A percentile compares a stretch with the other conserved stretches of the same genome.
Evolutionary conservation across 1,140 invertebrate species (phyloP).

Genomic region (Ephestia elutella): DNA sequence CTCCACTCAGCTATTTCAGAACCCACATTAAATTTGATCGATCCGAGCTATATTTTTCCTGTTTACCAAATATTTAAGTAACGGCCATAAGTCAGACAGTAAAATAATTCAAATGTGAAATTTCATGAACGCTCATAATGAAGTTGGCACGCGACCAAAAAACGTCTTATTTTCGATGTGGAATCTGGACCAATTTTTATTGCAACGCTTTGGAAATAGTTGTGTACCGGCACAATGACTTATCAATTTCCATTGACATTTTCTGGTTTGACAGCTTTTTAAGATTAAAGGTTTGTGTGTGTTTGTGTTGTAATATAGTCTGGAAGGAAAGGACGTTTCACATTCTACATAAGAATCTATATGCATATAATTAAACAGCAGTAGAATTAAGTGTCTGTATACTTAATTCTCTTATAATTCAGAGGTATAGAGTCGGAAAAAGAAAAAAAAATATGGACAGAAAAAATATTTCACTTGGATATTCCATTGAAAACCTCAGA

Average conservation of each 20-base stretch:
- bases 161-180: conserved; percentile 74
- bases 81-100: conserved; percentile 73
- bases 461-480: no score
- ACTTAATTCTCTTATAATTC: no score
- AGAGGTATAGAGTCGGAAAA: no score
- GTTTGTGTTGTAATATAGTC: not conserved
- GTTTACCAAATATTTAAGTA: conserved; percentile 75
- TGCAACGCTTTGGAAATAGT: conserved; percentile 65
- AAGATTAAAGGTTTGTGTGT: not conserved
- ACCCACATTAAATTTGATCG: conserved; percentile 70
- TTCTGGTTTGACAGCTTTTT: not conserved
- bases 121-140: conserved; percentile 74
- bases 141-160: conserved; percentile 72
- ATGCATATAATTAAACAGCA: no score
- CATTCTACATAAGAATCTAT: no score
- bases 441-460: no score
- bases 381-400: no score
- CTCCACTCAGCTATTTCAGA: conserved; percentile 66
- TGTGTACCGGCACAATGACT: conserved; percentile 44
- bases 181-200: conserved; percentile 74
- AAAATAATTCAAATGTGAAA: conserved; percentile 75
- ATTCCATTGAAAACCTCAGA: no score
- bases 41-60: conserved; percentile 73
- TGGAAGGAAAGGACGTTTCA: no score
- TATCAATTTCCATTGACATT: conserved; percentile 27